Evolutionary conservation across 2,797 vertebrate genomes (phyloP).

Genomic region (Poeciliopsis gracilis): DNA sequence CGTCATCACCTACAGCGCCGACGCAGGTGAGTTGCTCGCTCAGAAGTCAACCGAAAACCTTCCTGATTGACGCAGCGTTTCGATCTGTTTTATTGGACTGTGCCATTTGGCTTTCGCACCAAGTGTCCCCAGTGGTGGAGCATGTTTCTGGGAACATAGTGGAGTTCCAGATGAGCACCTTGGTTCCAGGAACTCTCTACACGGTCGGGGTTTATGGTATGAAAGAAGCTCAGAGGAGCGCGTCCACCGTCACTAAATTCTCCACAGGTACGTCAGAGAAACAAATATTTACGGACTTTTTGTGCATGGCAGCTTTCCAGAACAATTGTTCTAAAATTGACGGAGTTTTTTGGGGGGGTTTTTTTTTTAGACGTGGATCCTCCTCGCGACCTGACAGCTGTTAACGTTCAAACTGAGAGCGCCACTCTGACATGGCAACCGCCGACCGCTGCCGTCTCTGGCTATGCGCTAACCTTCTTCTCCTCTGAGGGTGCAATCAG

Average conservation of each 20-base stretch:
- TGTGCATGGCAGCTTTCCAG: not conserved
- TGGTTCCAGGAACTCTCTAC: conserved; percentile 87
- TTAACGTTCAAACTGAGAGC: conserved; percentile 86
- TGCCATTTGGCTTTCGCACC: not conserved
- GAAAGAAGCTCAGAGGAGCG: conserved; percentile 84
- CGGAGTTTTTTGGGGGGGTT: not conserved
- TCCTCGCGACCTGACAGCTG: conserved; percentile 85
- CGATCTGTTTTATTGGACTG: not conserved
- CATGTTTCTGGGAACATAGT: conserved; percentile 89
- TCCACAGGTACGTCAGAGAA: conserved; percentile 84
- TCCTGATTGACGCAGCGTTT: not conserved
- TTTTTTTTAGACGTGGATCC: conserved; percentile 84
- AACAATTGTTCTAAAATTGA: not conserved
- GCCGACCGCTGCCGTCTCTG: conserved; percentile 84
- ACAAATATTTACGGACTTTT: not conserved
- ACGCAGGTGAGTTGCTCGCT: conserved; percentile 77
- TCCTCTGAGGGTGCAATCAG: conserved; percentile 83
- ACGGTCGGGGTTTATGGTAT: conserved; percentile 82
- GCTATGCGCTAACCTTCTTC: conserved; percentile 87
- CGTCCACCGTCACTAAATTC: conserved; percentile 81
- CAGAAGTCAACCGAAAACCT: not conserved
- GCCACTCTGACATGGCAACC: conserved; percentile 88
- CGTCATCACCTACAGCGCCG: conserved; percentile 85
- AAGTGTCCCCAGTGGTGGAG: conserved; percentile 86
- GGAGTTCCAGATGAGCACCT: conserved; percentile 86